phyloP scores from a whole-genome alignment of 2,113 vertebrate species.

The Chionis minor region DNA sequence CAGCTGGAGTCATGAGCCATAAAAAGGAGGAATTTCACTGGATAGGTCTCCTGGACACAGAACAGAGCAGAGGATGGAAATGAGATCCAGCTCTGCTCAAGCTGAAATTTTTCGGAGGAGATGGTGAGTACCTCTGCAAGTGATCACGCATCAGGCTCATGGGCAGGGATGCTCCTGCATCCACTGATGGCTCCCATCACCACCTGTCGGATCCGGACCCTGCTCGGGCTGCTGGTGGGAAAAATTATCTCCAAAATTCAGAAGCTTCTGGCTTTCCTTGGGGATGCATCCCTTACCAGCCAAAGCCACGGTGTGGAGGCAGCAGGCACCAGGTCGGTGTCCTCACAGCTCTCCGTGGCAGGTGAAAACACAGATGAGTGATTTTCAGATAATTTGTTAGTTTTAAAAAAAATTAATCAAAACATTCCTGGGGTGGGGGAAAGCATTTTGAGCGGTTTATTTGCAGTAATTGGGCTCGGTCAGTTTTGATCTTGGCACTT shows the following conservation, averaged over 20 bases:
- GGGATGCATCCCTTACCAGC: too few relatives aligned
- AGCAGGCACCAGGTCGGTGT: fast-evolving
- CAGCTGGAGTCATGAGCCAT: not conserved
- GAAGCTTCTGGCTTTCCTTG: not conserved
- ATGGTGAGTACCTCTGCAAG: not conserved
- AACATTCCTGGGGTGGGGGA: not conserved
- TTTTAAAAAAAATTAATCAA: not conserved
- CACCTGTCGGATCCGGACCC: fast-evolving
- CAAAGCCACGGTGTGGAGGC: fast-evolving
- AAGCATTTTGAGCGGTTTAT: not conserved
- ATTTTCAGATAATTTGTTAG: not conserved
- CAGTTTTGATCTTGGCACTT: not conserved
- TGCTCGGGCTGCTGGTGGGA: not conserved
- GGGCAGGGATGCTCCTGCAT: not conserved
- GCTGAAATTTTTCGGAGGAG: not conserved
- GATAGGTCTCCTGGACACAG: slow-evolving; percentile 12
- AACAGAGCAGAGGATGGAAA: slow-evolving; percentile 37
- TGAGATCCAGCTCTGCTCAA: not conserved
- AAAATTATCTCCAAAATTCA: not conserved
- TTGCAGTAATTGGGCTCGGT: not conserved
- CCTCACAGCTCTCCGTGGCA: not conserved
- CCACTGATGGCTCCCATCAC: not conserved
- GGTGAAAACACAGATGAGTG: not conserved
- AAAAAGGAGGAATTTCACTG: slow-evolving; percentile 34
- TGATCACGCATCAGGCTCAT: fast-evolving